phyloP scores from a whole-genome alignment of 2,888 invertebrate genomes.

The Spodoptera picta region DNA sequence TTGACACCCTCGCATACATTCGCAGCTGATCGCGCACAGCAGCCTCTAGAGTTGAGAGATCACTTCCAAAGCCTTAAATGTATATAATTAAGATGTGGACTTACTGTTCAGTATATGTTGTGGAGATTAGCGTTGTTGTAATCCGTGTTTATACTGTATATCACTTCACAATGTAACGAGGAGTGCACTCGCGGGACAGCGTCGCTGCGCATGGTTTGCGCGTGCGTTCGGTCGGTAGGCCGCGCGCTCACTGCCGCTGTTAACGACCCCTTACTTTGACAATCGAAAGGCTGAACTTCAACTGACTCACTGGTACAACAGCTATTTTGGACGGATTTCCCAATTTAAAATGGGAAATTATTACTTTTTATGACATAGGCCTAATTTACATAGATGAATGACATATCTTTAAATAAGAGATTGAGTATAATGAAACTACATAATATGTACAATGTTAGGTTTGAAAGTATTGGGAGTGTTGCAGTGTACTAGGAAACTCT shows the following conservation, averaged over 20 bases:
- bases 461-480: no score
- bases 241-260: constrained; percentile 76
- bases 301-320: constrained; percentile 42
- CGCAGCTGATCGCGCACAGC: constrained; percentile 76
- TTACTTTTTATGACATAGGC: no score
- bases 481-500: no score
- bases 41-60: constrained; percentile 63
- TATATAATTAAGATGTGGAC: constrained; percentile 26
- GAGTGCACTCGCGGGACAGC: constrained; percentile 77
- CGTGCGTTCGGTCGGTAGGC: constrained; percentile 75
- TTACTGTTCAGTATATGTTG: constrained; percentile 63
- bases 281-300: constrained; percentile 29
- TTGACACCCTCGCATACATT: constrained; percentile 70
- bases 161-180: constrained; percentile 81
- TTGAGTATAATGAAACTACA: no score
- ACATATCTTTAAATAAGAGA: no score
- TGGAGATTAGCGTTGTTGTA: constrained; percentile 46
- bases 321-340: constrained; percentile 12
- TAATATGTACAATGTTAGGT: no score
- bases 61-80: constrained; percentile 28
- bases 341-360: constrained; percentile 19
- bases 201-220: constrained; percentile 77
- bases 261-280: constrained; percentile 47
- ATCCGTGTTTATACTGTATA: constrained; percentile 70
- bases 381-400: no score